A percentile compares a stretch with the other conserved stretches of the same genome.
These are phyloP conservation scores for Plecotus auritus DNA, from an alignment of 2,113 vertebrate genomes.

Conservation along the genomic window DNA sequence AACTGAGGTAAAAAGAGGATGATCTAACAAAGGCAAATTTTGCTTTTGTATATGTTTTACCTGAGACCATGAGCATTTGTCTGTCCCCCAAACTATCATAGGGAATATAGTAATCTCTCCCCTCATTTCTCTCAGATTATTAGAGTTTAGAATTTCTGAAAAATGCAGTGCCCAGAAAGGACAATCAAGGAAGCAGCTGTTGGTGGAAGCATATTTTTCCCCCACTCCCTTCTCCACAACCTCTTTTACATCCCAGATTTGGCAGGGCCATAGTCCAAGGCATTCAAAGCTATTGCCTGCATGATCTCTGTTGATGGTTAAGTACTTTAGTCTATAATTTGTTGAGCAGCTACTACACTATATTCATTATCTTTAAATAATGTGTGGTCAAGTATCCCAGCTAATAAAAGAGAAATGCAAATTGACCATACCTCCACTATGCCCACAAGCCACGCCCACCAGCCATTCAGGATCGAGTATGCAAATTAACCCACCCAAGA, in stretches of 20 bases:
- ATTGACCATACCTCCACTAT: too few relatives aligned
- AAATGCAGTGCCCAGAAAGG: not conserved
- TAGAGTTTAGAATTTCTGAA: not conserved
- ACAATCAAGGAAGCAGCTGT: not conserved
- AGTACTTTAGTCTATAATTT: not conserved
- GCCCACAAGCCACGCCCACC: too few relatives aligned
- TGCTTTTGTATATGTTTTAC: not conserved
- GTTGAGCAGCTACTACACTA: not conserved
- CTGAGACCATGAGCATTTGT: not conserved
- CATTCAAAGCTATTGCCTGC: not conserved
- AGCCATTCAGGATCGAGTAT: too few relatives aligned
- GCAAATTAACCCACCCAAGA: too few relatives aligned
- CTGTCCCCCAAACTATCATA: not conserved
- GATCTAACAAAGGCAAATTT: not conserved
- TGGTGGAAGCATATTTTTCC: not conserved
- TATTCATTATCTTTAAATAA: not conserved
- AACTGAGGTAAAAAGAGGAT: not conserved
- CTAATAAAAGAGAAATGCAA: too few relatives aligned
- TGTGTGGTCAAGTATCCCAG: not conserved
- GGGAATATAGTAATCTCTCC: not conserved
- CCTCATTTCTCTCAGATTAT: not conserved
- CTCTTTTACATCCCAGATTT: not conserved
- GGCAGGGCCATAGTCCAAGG: not conserved
- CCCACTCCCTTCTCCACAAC: not conserved
- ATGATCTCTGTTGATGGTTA: not conserved